These are phyloP conservation scores for Oscheius sp. DNA, from an alignment of 2,888 invertebrate species.

Conservation along the genomic window DNA sequence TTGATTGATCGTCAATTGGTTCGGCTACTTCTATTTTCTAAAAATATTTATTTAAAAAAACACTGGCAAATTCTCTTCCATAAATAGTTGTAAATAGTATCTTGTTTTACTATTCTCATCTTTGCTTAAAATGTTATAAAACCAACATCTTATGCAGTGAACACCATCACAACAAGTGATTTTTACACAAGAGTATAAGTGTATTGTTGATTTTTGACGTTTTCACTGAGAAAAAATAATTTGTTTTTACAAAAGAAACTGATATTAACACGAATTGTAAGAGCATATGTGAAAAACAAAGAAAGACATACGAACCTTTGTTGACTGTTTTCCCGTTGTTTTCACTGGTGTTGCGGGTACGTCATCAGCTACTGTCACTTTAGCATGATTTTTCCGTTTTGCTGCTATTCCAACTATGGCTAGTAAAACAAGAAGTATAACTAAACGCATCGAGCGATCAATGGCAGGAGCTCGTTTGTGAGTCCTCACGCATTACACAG, in stretches of 20 bases:
- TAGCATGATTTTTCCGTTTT: conserved; percentile 26
- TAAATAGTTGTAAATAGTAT: background rate
- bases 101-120: background rate
- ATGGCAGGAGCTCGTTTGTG: conserved; percentile 18
- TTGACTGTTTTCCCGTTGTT: background rate
- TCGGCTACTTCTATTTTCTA: conserved; percentile 26
- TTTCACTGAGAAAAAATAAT: background rate
- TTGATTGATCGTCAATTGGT: conserved; percentile 52
- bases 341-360: background rate
- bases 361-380: conserved; percentile 32
- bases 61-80: background rate
- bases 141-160: no score
- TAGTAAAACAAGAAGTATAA: conserved; percentile 8
- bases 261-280: background rate
- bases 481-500: conserved; percentile 33
- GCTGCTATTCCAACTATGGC: background rate
- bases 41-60: no score
- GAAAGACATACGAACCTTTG: conserved; percentile 24
- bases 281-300: background rate
- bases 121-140: no score
- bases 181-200: background rate
- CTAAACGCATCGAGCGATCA: conserved; percentile 29
- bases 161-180: background rate
- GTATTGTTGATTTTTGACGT: background rate
- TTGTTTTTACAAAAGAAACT: background rate